phyloP scores from a whole-genome alignment of 1,140 invertebrate species.

The Papilio glaucus region DNA sequence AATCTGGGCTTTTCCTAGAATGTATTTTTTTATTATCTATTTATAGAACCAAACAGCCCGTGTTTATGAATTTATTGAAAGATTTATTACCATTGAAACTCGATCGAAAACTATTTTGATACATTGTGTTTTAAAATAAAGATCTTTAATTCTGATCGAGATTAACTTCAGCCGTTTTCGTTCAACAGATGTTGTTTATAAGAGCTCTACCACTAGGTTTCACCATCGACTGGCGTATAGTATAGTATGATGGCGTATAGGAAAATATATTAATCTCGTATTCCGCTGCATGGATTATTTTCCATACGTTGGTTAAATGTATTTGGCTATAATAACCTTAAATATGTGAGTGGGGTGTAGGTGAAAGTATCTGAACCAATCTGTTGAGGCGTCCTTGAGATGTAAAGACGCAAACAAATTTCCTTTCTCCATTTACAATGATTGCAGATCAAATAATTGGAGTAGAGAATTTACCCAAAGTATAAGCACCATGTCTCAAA shows the following conservation, averaged over 20 bases:
- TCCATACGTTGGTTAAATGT: no score
- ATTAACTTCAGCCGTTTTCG: background rate
- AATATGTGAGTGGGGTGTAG: background rate
- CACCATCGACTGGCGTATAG: no score
- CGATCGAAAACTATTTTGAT: background rate
- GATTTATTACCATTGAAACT: conserved; percentile 16
- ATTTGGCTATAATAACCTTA: no score
- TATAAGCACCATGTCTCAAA: no score
- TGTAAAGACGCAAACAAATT: conserved; percentile 11
- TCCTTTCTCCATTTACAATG: conserved; percentile 9
- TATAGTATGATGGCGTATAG: no score
- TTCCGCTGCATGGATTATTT: no score
- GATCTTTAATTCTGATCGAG: background rate
- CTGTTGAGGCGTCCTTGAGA: conserved; percentile 9
- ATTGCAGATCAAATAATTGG: background rate
- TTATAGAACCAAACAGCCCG: background rate
- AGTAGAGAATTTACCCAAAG: background rate
- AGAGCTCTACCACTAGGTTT: no score
- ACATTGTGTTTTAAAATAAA: no score
- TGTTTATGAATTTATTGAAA: background rate
- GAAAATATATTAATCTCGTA: no score
- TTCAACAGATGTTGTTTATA: no score
- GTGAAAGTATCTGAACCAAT: conserved; percentile 8
- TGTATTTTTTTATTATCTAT: background rate
- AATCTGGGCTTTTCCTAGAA: conserved; percentile 24